Evolutionary conservation across 2,797 vertebrate genomes (phyloP), one percentile per base, ranked within the genome.

Genomic region (Spondyliosoma cantharus): DNA sequence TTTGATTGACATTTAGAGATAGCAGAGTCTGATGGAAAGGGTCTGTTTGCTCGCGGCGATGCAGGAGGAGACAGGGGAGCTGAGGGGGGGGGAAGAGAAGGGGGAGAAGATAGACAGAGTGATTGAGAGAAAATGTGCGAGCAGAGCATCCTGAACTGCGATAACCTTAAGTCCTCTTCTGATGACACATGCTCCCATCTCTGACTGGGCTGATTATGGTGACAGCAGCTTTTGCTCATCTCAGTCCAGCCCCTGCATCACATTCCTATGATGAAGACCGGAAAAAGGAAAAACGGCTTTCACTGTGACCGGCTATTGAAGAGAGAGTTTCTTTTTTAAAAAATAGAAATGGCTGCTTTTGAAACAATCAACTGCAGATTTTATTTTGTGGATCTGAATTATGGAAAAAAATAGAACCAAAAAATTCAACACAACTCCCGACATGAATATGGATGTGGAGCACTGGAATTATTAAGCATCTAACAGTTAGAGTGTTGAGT

Each of bases 1-100:
- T 87, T 82, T 87, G 84, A 90, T 72, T 89, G 85, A 86, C 85
- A 85, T 87, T 82, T 82, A 20, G 50, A 80, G 88, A 86, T 87
- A 80, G 75, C 71, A 29, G 62, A 27, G 54, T 45, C 53, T 81
- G 87, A 86, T 85, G 82, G 74, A 87, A 84, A 76, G 62, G 25
- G 43, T 68, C 76, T 76, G 78, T 87, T 91, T 86, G 83, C 78
- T 78, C 63, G 61, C 53, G 70, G 59, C 17, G 20, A 78, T 37
- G 65, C 45, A 46, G 68, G 14, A 72, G 54, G 64, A 73, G 49
- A 64, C 67, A 16, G 60, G 25, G 57, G 48, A 78, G 62, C 46
- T 2, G 20, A 59, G 74, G 52, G 24, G 64, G 74, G 46, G 64
- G 6, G 4, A 32, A 54, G 24, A 63, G 42, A 76, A 59, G 53